Percentiles rank a stretch among this genome's conserved stretches.
phyloP scores from a whole-genome alignment of 2,113 vertebrate genomes.

The Connochaetes taurinus region DNA sequence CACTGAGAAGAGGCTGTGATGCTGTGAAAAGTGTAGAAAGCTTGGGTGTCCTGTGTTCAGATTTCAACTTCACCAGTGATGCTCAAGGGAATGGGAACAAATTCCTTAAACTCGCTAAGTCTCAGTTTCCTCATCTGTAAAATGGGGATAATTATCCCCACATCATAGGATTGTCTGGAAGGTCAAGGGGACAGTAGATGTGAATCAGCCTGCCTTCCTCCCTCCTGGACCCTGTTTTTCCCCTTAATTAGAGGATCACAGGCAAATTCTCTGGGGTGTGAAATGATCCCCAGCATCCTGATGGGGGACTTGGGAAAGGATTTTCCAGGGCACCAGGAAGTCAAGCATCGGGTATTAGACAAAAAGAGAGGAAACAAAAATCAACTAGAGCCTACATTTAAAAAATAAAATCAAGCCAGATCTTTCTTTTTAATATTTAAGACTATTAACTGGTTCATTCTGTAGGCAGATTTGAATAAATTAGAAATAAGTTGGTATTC shows the following conservation, averaged over 20 bases:
- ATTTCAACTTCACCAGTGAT: not conserved
- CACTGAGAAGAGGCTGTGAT: not conserved
- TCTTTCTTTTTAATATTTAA: conserved; percentile 30
- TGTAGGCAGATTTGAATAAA: not conserved
- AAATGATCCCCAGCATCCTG: not conserved
- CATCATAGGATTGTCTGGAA: not conserved
- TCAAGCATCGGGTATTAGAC: not conserved
- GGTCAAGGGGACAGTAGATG: not conserved
- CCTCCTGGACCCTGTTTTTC: not conserved
- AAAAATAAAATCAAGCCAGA: not conserved
- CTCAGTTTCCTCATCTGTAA: not conserved
- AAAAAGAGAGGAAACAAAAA: not conserved
- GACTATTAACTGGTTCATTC: not conserved
- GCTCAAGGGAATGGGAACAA: not conserved
- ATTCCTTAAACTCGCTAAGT: not conserved
- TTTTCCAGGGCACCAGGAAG: not conserved
- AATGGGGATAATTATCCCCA: not conserved
- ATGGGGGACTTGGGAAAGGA: not conserved
- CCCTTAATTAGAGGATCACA: not conserved
- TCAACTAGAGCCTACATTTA: not conserved
- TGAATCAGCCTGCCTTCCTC: not conserved
- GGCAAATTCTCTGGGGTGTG: not conserved
- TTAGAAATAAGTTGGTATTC: not conserved
- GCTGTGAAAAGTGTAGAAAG: not conserved
- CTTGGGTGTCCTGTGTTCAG: not conserved